phyloP scores from a whole-genome alignment of 2,113 vertebrate species.

The Mixornis gularis region DNA sequence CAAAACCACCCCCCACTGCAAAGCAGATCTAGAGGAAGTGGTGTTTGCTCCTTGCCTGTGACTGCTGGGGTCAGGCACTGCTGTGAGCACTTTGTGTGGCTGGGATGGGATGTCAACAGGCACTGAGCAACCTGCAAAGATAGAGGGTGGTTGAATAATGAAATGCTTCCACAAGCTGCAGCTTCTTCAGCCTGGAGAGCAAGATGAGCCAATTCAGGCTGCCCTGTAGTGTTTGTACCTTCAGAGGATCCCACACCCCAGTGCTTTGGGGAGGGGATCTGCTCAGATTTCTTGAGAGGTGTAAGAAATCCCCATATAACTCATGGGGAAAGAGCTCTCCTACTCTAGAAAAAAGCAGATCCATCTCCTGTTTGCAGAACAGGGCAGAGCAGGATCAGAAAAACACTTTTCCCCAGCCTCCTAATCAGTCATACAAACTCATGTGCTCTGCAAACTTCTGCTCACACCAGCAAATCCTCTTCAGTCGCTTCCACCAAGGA shows the following conservation, averaged over 20 bases:
- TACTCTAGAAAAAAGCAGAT: not conserved
- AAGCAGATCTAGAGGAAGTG: not conserved
- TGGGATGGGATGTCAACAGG: not conserved
- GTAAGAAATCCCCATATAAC: not conserved
- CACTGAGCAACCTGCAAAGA: not conserved
- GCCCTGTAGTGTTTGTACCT: not conserved
- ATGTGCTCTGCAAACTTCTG: not conserved
- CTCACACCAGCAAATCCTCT: not conserved
- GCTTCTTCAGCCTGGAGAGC: not conserved
- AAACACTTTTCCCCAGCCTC: not conserved
- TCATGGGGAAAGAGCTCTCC: not conserved
- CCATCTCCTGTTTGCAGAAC: not conserved
- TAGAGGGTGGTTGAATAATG: not conserved
- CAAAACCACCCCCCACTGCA: not conserved
- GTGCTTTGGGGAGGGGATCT: not conserved
- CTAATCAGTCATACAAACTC: not conserved
- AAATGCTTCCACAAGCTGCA: not conserved
- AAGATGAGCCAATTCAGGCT: not conserved
- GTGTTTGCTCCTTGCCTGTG: not conserved
- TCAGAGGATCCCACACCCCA: not conserved
- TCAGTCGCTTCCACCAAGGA: not conserved
- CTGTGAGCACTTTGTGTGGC: not conserved
- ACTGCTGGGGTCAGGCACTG: not conserved
- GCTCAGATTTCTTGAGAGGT: not conserved
- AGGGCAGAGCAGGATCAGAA: not conserved